Evolutionary conservation across 2,888 invertebrate species (phyloP), one percentile per base, ranked within the genome.

Genomic region (Lasioglossum zephyrum): DNA sequence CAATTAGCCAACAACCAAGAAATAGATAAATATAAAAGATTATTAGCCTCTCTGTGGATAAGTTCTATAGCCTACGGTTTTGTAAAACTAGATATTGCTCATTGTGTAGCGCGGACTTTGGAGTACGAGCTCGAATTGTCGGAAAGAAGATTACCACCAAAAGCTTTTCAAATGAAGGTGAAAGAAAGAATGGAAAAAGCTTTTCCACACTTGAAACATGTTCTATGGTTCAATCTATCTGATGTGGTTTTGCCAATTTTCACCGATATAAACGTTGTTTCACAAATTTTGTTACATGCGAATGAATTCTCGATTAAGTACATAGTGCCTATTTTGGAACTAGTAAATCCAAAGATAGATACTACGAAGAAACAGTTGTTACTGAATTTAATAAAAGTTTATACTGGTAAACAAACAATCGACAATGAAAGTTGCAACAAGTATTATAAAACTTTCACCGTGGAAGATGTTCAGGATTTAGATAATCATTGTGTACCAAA

Each of bases 11-110:
- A 96, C 87, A 92, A 92, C 79, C 92, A 92, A 80, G 92, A 94
- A 73, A 92, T 93, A 77, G 92, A 92, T 44, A 87, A 90, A 13
- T 90, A 94, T 31, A 96, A 93, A 92, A 93, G 95, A 66, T 91
- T 93, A 13, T 92, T 96, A 36, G 96, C 96, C 87, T 95, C 96
- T n/a, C 92, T 96, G 47, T 96, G 96, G 96, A 93, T 96, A 36
- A 95, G 95, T 77, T 95, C 96, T 90, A 96, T 96, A 88, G 94
- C 96, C 72, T 93, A 93, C 80, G 95, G 96, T 74, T 85, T 93
- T 44, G 91, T 95, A 73, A 96, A 95, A 92, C 94, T 95, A 1
- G 95, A 95, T 87, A 88, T 94, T 13, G 95, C 92, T 26, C 92
- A 91, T 77, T 70, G 80, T 18, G 82, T 93, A 49, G 89, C 87